Conservation (phyloP, 1,140 invertebrate genomes). For the Telenomus remus region DNA sequence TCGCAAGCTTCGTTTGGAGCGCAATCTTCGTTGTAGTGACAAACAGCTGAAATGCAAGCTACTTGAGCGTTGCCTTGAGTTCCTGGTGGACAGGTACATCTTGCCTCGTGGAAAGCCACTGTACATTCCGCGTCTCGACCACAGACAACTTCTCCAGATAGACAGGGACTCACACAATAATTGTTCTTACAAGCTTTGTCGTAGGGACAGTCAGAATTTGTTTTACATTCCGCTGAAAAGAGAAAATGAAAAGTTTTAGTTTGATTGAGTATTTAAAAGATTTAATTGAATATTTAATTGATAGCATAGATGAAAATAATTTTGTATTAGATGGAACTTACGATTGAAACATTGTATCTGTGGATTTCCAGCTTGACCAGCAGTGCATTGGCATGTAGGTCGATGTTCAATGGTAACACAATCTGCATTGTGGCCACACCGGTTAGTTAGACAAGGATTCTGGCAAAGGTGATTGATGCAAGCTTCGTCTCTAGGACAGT, state of each 20-base stretch:
- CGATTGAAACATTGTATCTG: conserved; percentile 90
- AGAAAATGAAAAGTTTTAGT: background rate
- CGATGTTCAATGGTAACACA: conserved; percentile 84
- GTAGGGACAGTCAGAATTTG: conserved; percentile 88
- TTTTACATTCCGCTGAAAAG: conserved; percentile 88
- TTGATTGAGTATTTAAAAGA: background rate
- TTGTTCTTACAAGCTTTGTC: conserved; percentile 87
- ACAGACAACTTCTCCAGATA: conserved; percentile 79
- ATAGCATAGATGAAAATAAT: no score
- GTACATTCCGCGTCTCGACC: conserved; percentile 87
- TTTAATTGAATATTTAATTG: no score
- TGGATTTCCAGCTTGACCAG: conserved; percentile 90
- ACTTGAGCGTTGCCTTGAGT: conserved; percentile 88
- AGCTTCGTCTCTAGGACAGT: conserved; percentile 84
- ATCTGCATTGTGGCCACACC: conserved; percentile 86
- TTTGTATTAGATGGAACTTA: conserved; percentile 74
- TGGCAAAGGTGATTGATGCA: conserved; percentile 87
- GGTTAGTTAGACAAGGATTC: conserved; percentile 86
- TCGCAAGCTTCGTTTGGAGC: conserved; percentile 90
- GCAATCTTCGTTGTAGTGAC: conserved; percentile 93
- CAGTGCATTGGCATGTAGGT: conserved; percentile 87
- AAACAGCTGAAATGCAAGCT: conserved; percentile 88
- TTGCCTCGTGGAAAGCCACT: conserved; percentile 83
- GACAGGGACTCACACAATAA: conserved; percentile 88
- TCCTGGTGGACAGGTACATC: conserved; percentile 88